Evolutionary conservation across 2,113 vertebrate species (phyloP).

Genomic region (Nothoprocta pentlandii): DNA sequence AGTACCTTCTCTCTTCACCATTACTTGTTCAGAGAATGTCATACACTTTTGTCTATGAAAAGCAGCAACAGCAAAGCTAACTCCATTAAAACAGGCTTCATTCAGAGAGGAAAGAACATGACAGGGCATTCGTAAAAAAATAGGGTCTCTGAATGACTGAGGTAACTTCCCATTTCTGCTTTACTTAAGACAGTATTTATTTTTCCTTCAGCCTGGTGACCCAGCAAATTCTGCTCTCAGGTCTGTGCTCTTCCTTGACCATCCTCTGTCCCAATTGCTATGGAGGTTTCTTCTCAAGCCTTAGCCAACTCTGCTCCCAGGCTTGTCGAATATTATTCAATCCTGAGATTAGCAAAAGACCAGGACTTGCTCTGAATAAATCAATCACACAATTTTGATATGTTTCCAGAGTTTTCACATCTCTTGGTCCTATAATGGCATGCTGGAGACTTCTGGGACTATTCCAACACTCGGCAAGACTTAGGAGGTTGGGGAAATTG

Average conservation of each 20-base stretch:
- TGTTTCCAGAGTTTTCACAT: slow-evolving; percentile 59
- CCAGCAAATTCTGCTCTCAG: not conserved
- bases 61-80: not conserved
- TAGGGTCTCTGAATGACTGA: not conserved
- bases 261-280: not conserved
- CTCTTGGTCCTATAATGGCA: slow-evolving; percentile 39
- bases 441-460: slow-evolving; percentile 48
- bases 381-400: slow-evolving; percentile 30
- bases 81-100: not conserved
- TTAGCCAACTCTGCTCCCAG: not conserved
- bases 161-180: not conserved
- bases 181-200: not conserved
- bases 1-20: not conserved
- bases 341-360: not conserved
- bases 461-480: slow-evolving; percentile 62
- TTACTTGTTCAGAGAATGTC: not conserved
- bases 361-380: slow-evolving; percentile 23
- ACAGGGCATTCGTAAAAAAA: not conserved
- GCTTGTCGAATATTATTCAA: not conserved
- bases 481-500: slow-evolving; percentile 45
- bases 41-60: not conserved
- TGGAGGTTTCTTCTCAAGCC: not conserved
- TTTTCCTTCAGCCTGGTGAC: not conserved
- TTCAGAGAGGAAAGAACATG: not conserved
- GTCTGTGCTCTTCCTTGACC: not conserved